Evolutionary conservation across 2,888 invertebrate species (phyloP).

Genomic region (Fragum fragum): DNA sequence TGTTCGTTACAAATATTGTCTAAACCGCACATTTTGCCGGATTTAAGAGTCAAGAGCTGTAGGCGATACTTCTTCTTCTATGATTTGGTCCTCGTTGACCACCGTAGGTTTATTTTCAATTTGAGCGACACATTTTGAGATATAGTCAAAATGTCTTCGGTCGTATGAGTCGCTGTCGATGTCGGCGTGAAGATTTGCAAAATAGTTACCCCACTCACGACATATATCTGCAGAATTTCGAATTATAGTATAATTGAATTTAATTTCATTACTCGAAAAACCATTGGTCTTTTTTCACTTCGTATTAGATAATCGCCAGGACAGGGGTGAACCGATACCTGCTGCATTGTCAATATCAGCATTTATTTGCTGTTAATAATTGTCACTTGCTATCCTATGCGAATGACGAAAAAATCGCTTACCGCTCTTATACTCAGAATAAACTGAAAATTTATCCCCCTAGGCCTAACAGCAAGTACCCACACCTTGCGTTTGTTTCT

Average conservation of each 20-base stretch:
- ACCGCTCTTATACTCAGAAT: background rate
- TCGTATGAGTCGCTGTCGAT: background rate
- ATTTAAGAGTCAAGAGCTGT: background rate
- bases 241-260: constrained; percentile 9
- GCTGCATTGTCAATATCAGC: constrained; percentile 14
- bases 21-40: background rate
- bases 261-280: constrained; percentile 1
- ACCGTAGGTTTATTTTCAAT: background rate
- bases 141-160: background rate
- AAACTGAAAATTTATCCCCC: background rate
- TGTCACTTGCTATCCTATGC: background rate
- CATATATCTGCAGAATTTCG: constrained; percentile 5
- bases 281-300: background rate
- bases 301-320: background rate
- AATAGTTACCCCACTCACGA: background rate
- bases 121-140: background rate
- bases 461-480: background rate
- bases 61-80: background rate
- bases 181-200: background rate
- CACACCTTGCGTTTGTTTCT: constrained; percentile 5
- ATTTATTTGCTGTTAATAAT: constrained; percentile 9
- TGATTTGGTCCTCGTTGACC: background rate
- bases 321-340: background rate
- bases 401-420: constrained; percentile 1
- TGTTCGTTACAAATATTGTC: no score